These are phyloP conservation scores for Drosophila triauraria DNA, from an alignment of 1,140 invertebrate species.

Conservation along the genomic window DNA sequence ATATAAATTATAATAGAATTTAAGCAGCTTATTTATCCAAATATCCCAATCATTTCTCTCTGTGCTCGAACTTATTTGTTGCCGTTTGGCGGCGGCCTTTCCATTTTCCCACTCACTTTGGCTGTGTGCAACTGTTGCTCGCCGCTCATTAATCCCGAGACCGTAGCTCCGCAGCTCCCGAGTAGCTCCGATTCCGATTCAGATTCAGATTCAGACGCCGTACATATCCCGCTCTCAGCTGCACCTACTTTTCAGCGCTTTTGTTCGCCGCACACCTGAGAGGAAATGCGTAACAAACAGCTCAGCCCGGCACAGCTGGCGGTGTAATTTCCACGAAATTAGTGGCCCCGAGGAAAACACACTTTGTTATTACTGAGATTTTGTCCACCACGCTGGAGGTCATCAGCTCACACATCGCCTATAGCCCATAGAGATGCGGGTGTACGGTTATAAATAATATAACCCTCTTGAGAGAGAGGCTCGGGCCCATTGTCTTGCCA, in stretches of 20 bases:
- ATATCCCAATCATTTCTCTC: slow-evolving; percentile 24
- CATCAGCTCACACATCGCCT: slow-evolving; percentile 29
- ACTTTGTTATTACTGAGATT: slow-evolving; percentile 48
- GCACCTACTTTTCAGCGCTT: slow-evolving; percentile 78
- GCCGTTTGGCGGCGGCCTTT: slow-evolving; percentile 71
- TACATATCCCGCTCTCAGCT: slow-evolving; percentile 54
- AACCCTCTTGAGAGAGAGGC: slow-evolving; percentile 33
- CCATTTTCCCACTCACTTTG: slow-evolving; percentile 82
- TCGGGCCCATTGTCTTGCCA: slow-evolving; percentile 58
- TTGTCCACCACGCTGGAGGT: slow-evolving; percentile 79
- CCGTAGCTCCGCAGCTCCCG: slow-evolving; percentile 35
- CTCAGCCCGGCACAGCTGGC: slow-evolving; percentile 23
- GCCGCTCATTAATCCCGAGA: slow-evolving; percentile 72
- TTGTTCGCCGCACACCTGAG: slow-evolving; percentile 77
- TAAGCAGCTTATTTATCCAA: too few species aligned
- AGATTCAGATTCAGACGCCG: slow-evolving; percentile 54
- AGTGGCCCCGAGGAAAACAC: slow-evolving; percentile 50
- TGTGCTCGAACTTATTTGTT: slow-evolving; percentile 63
- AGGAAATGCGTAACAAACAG: slow-evolving; percentile 74
- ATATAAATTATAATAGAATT: not conserved
- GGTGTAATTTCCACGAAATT: slow-evolving; percentile 75
- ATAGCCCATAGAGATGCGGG: slow-evolving; percentile 51
- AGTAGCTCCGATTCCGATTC: slow-evolving; percentile 21
- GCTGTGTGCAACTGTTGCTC: slow-evolving; percentile 66
- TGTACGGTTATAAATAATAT: slow-evolving; percentile 15